Percentiles rank a stretch among this genome's conserved stretches.
These are phyloP conservation scores for Phrynocephalus forsythii DNA, from an alignment of 2,797 vertebrate genomes.

Conservation along the genomic window DNA sequence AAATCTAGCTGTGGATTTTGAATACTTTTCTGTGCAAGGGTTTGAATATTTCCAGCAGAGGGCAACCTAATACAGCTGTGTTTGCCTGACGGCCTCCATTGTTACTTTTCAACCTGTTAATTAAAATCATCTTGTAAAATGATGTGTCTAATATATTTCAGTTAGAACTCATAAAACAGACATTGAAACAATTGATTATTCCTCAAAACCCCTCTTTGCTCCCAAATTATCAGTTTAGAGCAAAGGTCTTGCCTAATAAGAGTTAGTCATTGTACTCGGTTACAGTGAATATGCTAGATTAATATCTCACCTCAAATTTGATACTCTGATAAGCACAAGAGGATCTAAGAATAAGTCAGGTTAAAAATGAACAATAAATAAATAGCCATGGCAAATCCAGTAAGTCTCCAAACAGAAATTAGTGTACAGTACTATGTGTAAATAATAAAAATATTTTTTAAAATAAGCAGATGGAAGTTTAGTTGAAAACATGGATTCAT, in stretches of 20 bases:
- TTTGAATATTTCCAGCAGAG: constrained; percentile 32
- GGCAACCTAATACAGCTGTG: constrained; percentile 19
- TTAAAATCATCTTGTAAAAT: neutral
- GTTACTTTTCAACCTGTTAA: neutral
- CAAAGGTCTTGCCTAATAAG: neutral
- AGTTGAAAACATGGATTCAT: neutral
- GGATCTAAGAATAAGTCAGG: neutral
- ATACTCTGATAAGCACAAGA: neutral
- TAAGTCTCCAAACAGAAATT: neutral
- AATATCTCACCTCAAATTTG: neutral
- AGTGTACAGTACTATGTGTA: neutral
- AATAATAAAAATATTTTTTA: neutral
- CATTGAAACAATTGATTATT: neutral
- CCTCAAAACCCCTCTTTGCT: neutral
- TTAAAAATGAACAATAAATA: neutral
- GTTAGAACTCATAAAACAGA: neutral
- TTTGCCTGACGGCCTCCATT: neutral
- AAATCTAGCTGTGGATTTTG: neutral
- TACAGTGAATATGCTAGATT: neutral
- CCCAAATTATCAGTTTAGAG: neutral
- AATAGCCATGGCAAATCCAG: neutral
- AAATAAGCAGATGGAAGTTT: neutral
- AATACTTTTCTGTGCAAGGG: neutral
- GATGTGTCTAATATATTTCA: neutral
- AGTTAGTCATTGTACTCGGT: neutral